Conservation (phyloP, 2,113 vertebrate genomes). For the Genyomyrus donnyi region DNA sequence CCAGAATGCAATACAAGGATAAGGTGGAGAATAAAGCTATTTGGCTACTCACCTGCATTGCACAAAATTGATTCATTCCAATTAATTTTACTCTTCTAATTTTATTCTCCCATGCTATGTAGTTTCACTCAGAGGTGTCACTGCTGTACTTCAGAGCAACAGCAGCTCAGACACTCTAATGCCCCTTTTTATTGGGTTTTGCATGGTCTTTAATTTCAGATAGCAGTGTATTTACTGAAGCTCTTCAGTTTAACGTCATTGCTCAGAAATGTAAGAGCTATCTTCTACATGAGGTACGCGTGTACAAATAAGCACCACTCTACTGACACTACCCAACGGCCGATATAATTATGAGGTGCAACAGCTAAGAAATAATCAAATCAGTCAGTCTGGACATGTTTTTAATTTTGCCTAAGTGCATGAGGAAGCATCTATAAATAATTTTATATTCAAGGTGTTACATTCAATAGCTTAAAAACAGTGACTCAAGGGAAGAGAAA, state of each 20-base stretch:
- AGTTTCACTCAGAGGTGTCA: background rate
- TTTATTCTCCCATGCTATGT: background rate
- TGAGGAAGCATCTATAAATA: background rate
- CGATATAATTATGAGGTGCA: background rate
- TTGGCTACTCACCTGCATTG: background rate
- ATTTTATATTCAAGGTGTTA: background rate
- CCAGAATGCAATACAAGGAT: background rate
- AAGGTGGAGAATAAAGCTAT: background rate
- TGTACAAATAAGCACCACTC: background rate
- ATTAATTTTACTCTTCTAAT: background rate
- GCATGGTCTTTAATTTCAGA: background rate
- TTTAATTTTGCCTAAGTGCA: background rate
- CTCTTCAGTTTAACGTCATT: background rate
- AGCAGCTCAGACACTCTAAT: background rate
- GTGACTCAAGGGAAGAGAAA: conserved; percentile 15
- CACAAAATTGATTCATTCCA: background rate
- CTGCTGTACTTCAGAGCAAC: background rate
- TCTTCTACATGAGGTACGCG: background rate
- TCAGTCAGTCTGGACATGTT: background rate
- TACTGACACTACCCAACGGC: background rate
- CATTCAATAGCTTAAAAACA: conserved; percentile 26
- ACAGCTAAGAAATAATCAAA: background rate
- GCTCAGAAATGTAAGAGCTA: background rate
- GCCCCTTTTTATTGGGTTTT: background rate
- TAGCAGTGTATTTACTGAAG: background rate